Evolutionary conservation across 2,113 vertebrate species (phyloP), one percentile per base, ranked within the genome.

Genomic region (Indicator indicator): DNA sequence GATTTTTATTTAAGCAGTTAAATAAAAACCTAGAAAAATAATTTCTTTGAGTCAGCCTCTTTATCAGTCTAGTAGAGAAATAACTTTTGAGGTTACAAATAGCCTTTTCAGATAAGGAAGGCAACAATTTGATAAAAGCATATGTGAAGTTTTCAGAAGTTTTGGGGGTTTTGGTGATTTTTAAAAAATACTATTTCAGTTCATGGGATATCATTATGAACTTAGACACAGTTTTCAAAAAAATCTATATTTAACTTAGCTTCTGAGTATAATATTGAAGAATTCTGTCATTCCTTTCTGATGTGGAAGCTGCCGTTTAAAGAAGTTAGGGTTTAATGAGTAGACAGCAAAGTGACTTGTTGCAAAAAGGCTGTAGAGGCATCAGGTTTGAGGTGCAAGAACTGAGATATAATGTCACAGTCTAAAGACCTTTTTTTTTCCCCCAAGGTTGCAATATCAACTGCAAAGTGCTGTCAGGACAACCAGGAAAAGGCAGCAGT

Each of bases 131-230:
- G 36, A 76, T 86, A 77, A 87, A 88, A 83, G 1, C 1, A 5
- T 69, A 12, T 40, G 73, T 88, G 48, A 80, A 16, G 8, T 77
- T 96, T 96, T 86, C 16, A 50, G 46, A 93, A 83, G 70, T 44
- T 48, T 71, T 6, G 2, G 1, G 0, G 0, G 11, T 17, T 12
- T 18, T 7, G 2, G 9, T 75, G 3, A 7, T 38, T 52, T 27
- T 76, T 56, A 38, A 59, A 50, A 18, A 77, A 59, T 68, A 33
- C 6, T 52, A 67, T 74, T 91, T 78, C 50, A 46, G 18, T 70
- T 78, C 18, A 60, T 60, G 16, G 21, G 26, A 76, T 83, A 64
- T 64, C 33, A 48, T 76, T 88, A 69, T 24, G 18, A 86, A 80
- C 42, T 79, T 81, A 46, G 68, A 84, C 14, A 64, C 70, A 26